A percentile compares a stretch with the other conserved stretches of the same genome.
phyloP scores from a whole-genome alignment of 2,888 invertebrate species.

The Agrenia bidenticulata region DNA sequence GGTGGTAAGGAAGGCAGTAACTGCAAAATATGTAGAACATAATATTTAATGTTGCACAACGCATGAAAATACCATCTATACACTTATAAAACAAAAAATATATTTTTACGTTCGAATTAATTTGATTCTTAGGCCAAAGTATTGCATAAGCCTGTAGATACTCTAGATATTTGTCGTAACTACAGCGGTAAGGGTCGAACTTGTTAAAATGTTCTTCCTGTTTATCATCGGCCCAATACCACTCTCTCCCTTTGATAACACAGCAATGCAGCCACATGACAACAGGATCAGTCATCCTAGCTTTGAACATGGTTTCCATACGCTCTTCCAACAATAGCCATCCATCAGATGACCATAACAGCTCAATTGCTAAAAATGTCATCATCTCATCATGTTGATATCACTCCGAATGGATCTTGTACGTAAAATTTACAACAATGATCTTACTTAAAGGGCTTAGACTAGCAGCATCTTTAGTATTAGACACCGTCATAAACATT shows the following conservation, averaged over 20 bases:
- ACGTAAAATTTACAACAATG: no score
- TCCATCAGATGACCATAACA: conserved; percentile 33
- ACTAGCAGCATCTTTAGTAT: no score
- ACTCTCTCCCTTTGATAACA: conserved; percentile 22
- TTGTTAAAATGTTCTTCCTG: not conserved
- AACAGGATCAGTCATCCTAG: not conserved
- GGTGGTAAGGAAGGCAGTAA: not conserved
- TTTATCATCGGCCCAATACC: not conserved
- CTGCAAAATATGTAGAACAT: no score
- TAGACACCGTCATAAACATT: no score
- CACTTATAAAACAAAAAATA: not conserved
- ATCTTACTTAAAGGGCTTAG: no score
- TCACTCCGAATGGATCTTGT: no score
- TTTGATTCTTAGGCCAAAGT: conserved; percentile 10
- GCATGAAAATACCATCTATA: not conserved
- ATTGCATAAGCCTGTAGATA: conserved; percentile 29
- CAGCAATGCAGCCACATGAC: conserved; percentile 21
- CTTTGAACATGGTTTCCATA: conserved; percentile 20
- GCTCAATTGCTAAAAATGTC: conserved; percentile 24
- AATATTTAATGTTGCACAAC: not conserved
- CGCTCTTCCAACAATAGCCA: conserved; percentile 34
- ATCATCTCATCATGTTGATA: no score
- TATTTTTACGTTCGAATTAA: not conserved
- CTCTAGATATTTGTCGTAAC: conserved; percentile 22
- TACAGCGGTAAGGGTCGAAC: conserved; percentile 23